Evolutionary conservation across 2,113 vertebrate genomes (phyloP).

Genomic region (Rhinolophus sinicus): DNA sequence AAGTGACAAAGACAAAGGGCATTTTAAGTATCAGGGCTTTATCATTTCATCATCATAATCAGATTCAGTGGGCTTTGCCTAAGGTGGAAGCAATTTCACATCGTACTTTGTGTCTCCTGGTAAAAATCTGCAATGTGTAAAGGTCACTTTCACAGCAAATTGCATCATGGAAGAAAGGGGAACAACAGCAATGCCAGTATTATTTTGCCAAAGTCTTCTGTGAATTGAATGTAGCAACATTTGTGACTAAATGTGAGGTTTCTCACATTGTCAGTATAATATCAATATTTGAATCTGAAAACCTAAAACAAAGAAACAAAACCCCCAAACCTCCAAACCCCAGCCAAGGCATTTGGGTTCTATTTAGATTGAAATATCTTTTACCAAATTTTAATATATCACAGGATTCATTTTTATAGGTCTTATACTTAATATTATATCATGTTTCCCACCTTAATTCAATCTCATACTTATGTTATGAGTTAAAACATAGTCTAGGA

Average conservation of each 20-base stretch:
- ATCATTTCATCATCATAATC: slow-evolving; percentile 13
- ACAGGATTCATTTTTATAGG: not conserved
- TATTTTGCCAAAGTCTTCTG: slow-evolving; percentile 38
- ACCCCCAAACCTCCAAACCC: not conserved
- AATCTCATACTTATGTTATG: slow-evolving; percentile 29
- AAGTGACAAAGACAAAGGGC: slow-evolving; percentile 33
- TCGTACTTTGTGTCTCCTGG: slow-evolving; percentile 3
- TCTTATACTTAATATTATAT: not conserved
- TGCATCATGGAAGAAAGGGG: slow-evolving; percentile 40
- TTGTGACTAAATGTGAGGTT: slow-evolving; percentile 2
- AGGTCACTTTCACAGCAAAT: slow-evolving; percentile 60
- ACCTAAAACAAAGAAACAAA: not conserved
- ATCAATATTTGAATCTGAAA: slow-evolving; percentile 8
- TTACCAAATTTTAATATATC: not conserved
- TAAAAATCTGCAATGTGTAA: slow-evolving; percentile 35
- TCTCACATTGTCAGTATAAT: not conserved
- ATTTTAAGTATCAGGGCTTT: slow-evolving; percentile 42
- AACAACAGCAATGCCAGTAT: slow-evolving; percentile 23
- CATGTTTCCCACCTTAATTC: not conserved
- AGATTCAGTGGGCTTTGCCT: slow-evolving; percentile 34
- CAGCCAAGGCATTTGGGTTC: not conserved
- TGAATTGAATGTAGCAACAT: slow-evolving; percentile 36
- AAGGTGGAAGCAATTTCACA: slow-evolving; percentile 28
- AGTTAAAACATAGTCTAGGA: not conserved
- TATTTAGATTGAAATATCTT: slow-evolving; percentile 10